Conservation (phyloP, 2,113 vertebrate species). For the Toxotes jaculatrix region DNA sequence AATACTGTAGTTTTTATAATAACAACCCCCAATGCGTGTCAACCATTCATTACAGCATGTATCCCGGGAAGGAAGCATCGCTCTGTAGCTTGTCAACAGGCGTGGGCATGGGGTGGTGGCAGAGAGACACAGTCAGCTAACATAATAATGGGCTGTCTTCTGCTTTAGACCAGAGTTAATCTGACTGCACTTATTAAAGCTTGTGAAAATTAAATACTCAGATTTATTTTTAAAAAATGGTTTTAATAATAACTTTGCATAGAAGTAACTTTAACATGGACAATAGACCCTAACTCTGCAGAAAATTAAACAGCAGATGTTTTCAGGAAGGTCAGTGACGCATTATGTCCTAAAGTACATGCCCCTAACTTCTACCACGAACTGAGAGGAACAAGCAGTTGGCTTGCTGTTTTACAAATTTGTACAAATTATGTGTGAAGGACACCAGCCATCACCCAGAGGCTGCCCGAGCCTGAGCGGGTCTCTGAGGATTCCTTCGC, state of each 20-base stretch:
- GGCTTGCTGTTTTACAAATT: constrained; percentile 17
- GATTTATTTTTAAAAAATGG: background rate
- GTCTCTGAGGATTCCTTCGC: constrained; percentile 12
- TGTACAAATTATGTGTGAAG: constrained; percentile 45
- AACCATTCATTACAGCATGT: constrained; percentile 59
- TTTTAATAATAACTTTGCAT: background rate
- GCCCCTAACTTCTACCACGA: background rate
- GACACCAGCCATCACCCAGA: constrained; percentile 20
- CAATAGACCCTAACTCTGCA: background rate
- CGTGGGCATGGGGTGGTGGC: constrained; percentile 21
- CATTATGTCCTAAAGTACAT: background rate
- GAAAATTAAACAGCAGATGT: background rate
- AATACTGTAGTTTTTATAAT: constrained; percentile 30
- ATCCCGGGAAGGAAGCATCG: constrained; percentile 27
- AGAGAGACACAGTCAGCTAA: constrained; percentile 25
- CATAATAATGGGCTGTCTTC: constrained; percentile 42
- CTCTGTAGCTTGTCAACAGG: constrained; percentile 30
- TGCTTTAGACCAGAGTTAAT: constrained; percentile 4
- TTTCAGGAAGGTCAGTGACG: background rate
- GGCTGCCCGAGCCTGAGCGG: constrained; percentile 6
- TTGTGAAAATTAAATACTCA: constrained; percentile 2
- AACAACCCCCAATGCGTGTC: constrained; percentile 45
- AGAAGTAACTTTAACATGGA: background rate
- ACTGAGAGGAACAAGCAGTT: constrained; percentile 6
- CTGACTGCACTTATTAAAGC: constrained; percentile 5